These are phyloP conservation scores for Thyatira batis DNA, from an alignment of 2,888 invertebrate genomes.

Conservation along the genomic window DNA sequence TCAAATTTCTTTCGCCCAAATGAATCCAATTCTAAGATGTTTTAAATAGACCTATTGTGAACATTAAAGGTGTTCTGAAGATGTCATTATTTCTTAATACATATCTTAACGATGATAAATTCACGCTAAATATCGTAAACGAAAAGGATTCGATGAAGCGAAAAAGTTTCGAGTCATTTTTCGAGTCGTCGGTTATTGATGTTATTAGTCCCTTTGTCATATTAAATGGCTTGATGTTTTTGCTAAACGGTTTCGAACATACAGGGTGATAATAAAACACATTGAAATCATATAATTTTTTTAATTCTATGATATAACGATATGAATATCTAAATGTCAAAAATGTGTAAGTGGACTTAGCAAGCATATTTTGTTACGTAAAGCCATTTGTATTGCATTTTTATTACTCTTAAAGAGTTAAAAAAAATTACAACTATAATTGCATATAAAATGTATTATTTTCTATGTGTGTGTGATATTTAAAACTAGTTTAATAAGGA, in stretches of 20 bases:
- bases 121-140: constrained; percentile 49
- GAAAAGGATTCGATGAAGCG: constrained; percentile 60
- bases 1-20: constrained; percentile 25
- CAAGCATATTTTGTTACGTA: too few species aligned
- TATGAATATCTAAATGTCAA: too few species aligned
- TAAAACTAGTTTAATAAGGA: too few species aligned
- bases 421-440: too few species aligned
- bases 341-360: too few species aligned
- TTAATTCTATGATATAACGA: not conserved
- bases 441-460: too few species aligned
- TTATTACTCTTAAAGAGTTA: too few species aligned
- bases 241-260: constrained; percentile 51
- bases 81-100: constrained; percentile 55
- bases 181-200: constrained; percentile 51
- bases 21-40: constrained; percentile 30
- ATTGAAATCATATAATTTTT: not conserved
- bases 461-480: too few species aligned
- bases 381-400: too few species aligned
- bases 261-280: constrained; percentile 40
- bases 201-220: constrained; percentile 63
- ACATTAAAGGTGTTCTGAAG: constrained; percentile 17
- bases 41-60: constrained; percentile 35
- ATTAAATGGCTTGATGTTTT: constrained; percentile 53
- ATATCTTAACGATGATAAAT: constrained; percentile 51
- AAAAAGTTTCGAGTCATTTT: constrained; percentile 48